Evolutionary conservation across 1,140 invertebrate species (phyloP).

Genomic region (Hylaeus volcanicus): DNA sequence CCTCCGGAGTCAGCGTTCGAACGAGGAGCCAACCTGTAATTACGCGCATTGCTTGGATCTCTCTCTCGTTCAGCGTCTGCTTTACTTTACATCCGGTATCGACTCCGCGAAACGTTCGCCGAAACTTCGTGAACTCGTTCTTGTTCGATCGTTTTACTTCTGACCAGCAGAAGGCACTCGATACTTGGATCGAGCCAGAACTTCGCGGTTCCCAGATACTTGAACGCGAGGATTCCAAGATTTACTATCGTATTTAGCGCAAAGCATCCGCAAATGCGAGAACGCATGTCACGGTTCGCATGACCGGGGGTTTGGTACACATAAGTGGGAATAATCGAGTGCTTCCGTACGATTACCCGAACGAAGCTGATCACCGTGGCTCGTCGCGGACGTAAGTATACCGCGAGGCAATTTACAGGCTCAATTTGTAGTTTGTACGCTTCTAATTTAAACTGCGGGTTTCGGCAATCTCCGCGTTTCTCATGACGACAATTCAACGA

Average conservation of each 20-base stretch:
- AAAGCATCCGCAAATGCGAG: too few species aligned
- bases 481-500: conserved; percentile 75
- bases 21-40: conserved; percentile 60
- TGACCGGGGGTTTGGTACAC: too few species aligned
- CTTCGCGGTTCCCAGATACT: too few species aligned
- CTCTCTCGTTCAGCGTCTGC: conserved; percentile 22
- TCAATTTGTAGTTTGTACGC: conserved; percentile 73
- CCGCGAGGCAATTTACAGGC: conserved; percentile 73
- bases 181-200: too few species aligned
- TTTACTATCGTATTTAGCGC: too few species aligned
- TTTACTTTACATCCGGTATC: conserved; percentile 56
- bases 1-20: conserved; percentile 35
- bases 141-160: background rate
- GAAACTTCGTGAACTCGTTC: conserved; percentile 25
- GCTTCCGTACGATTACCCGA: background rate
- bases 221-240: too few species aligned
- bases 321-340: too few species aligned
- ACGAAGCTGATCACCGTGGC: conserved; percentile 30
- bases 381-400: conserved; percentile 58
- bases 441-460: conserved; percentile 78
- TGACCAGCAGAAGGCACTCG: background rate
- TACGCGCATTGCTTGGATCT: conserved; percentile 59
- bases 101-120: conserved; percentile 17
- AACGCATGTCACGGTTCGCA: too few species aligned
- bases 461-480: conserved; percentile 76